phyloP scores from a whole-genome alignment of 2,797 vertebrate genomes.

The Xenopus petersii region DNA sequence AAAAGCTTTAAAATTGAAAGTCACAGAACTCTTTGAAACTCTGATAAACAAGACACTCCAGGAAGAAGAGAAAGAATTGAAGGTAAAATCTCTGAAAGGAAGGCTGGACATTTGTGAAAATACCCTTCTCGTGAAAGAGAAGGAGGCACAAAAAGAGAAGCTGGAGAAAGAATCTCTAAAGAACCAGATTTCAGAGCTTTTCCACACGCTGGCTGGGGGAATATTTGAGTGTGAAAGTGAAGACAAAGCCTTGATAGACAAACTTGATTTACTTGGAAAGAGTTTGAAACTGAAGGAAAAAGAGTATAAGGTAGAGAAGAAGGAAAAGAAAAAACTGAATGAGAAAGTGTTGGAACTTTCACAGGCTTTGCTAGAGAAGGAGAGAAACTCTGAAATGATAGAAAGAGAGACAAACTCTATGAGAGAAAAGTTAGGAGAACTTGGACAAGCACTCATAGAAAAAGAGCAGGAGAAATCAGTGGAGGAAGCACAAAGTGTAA shows the following conservation, averaged over 20 bases:
- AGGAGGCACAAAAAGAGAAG: not conserved
- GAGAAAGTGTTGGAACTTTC: slow-evolving; percentile 6
- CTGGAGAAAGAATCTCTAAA: not conserved
- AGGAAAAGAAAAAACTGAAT: not conserved
- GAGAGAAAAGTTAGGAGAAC: slow-evolving; percentile 38
- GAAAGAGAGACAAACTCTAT: not conserved
- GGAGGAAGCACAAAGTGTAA: slow-evolving; percentile 12
- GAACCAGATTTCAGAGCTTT: not conserved
- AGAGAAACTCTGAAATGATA: not conserved
- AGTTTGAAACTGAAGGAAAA: not conserved
- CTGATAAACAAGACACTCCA: slow-evolving; percentile 5
- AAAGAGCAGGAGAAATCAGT: slow-evolving; percentile 5
- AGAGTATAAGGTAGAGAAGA: not conserved
- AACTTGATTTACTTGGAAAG: not conserved
- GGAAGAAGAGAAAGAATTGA: not conserved
- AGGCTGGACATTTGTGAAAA: not conserved
- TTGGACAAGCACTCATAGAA: slow-evolving; percentile 42
- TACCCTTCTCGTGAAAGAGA: slow-evolving; percentile 23
- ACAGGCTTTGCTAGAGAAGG: not conserved
- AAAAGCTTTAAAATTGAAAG: not conserved
- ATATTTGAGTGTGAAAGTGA: not conserved
- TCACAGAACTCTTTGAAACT: not conserved
- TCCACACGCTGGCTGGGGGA: not conserved
- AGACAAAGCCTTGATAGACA: not conserved
- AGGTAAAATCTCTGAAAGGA: not conserved